These are phyloP conservation scores for Mastomys natalensis DNA, from an alignment of 2,113 vertebrate species.

Conservation along the genomic window DNA sequence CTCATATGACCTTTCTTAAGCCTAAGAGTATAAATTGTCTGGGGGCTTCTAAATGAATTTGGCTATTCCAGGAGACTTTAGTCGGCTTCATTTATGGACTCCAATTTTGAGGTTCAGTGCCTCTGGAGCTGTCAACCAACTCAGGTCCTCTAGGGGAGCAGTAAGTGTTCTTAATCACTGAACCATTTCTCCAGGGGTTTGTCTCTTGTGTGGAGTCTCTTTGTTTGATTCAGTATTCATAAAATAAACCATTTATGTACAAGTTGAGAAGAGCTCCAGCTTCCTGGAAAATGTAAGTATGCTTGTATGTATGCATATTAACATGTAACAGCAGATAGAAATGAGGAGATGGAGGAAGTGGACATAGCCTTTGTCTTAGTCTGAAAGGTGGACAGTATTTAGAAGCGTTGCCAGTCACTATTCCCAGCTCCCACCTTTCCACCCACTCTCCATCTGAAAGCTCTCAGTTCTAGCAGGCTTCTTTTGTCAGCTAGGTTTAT, in stretches of 20 bases:
- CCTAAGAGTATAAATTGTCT: neutral
- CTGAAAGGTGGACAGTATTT: neutral
- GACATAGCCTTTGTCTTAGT: conserved; percentile 46
- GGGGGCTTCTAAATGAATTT: neutral
- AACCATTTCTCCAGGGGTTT: conserved; percentile 52
- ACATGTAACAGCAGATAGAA: conserved; percentile 17
- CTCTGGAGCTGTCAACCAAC: neutral
- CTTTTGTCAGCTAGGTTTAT: neutral
- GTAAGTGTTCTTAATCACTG: neutral
- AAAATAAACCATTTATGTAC: conserved; percentile 82
- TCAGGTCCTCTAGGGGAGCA: neutral
- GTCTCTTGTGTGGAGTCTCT: conserved; percentile 81
- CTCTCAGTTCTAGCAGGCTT: neutral
- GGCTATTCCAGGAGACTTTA: neutral
- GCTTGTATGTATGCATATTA: too few species aligned
- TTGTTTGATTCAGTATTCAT: conserved; percentile 84
- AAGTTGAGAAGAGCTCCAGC: conserved; percentile 76
- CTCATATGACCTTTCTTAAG: neutral
- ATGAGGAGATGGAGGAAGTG: neutral
- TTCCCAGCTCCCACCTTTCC: conserved; percentile 48
- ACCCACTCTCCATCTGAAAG: conserved; percentile 48
- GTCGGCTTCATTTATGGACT: neutral
- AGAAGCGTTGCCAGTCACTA: conserved; percentile 39
- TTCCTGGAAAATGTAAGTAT: conserved; percentile 53
- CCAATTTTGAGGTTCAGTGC: neutral